Base-by-base conservation (phyloP, 2,797 vertebrate species). In the Pipistrellus kuhlii region DNA sequence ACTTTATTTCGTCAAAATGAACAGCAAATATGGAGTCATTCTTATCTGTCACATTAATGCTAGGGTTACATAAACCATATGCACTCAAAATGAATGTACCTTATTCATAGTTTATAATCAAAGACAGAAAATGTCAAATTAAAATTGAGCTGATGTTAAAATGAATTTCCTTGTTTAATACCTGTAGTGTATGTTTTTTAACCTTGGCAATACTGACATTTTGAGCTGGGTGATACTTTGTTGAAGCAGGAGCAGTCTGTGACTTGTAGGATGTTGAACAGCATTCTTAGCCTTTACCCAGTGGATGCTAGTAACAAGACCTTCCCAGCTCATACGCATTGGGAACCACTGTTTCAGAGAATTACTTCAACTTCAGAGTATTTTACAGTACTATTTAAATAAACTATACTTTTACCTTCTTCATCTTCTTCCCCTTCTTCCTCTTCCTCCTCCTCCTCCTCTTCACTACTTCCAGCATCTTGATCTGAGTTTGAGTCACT, bases 401-500 rank as follows among this genome's bases (percentile, higher is more conserved):
- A 69, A 71, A n/a, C 69, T 94, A 85, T 1, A 95, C 15, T 23
- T 96, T 96, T 97, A 98, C 98, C 98, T 97, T 98, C 98, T 93
- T 98, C 98, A 73, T 98, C 98, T 51, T 98, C 99, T 0, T 98
- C 98, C 14, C 96, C 97, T 1, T 98, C 98, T 1, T 98, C 99
- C 0, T 98, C 98, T 0, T 99, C 99, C 0, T 98, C 98, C 0
- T 99, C 99, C 0, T 99, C 99, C 0, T 99, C 99, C 0, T 99
- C 99, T 5, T 99, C 99, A 46, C 99, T 99, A 96, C 98, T 99
- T 25, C 98, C 99, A 82, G 97, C 99, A 5, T 99, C 99, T 17
- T 99, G 98, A 11, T 98, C 99, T 53, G 96, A 97, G 91, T 98
- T 98, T 32, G 99, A 99, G 90, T 99, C 99, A 92, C 99, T 99